phyloP scores from a whole-genome alignment of 1,140 invertebrate genomes.

The Proales similis region DNA sequence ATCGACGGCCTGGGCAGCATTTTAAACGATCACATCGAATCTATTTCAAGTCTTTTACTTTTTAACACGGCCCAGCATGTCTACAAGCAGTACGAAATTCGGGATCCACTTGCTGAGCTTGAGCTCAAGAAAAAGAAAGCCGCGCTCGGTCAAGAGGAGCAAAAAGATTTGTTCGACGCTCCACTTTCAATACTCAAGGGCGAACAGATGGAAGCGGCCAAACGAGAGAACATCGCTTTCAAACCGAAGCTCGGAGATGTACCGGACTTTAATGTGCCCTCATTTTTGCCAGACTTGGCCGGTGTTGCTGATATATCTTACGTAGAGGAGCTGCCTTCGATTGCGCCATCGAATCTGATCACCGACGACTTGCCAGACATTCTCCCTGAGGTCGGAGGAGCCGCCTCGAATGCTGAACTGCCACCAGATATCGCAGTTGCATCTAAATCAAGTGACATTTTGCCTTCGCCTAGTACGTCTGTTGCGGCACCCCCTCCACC shows the following conservation, averaged over 20 bases:
- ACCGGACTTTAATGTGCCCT: slow-evolving; percentile 33
- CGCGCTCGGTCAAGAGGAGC: slow-evolving; percentile 2
- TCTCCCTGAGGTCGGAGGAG: slow-evolving; percentile 5
- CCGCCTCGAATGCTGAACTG: background rate
- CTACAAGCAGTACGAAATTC: slow-evolving; percentile 31
- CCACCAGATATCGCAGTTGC: background rate
- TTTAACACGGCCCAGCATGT: slow-evolving; percentile 36
- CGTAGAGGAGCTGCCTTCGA: slow-evolving; percentile 24
- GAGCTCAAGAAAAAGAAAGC: slow-evolving; percentile 27
- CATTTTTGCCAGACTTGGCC: slow-evolving; percentile 28
- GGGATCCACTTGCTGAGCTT: slow-evolving; percentile 17
- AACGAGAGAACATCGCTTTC: slow-evolving; percentile 24
- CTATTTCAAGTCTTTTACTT: slow-evolving; percentile 14
- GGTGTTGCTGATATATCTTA: slow-evolving; percentile 35
- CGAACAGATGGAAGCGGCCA: slow-evolving; percentile 10
- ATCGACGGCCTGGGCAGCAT: slow-evolving; percentile 16
- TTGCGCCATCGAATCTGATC: slow-evolving; percentile 33
- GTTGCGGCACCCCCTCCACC: slow-evolving; percentile 19
- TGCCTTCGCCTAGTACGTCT: background rate
- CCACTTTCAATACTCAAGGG: slow-evolving; percentile 23
- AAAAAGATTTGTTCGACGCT: slow-evolving; percentile 22
- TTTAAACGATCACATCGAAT: slow-evolving; percentile 9
- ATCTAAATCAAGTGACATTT: background rate
- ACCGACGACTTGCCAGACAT: slow-evolving; percentile 24
- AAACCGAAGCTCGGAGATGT: slow-evolving; percentile 34